phyloP scores from a whole-genome alignment of 2,888 invertebrate species.

The Arrhopalites spinosus region DNA sequence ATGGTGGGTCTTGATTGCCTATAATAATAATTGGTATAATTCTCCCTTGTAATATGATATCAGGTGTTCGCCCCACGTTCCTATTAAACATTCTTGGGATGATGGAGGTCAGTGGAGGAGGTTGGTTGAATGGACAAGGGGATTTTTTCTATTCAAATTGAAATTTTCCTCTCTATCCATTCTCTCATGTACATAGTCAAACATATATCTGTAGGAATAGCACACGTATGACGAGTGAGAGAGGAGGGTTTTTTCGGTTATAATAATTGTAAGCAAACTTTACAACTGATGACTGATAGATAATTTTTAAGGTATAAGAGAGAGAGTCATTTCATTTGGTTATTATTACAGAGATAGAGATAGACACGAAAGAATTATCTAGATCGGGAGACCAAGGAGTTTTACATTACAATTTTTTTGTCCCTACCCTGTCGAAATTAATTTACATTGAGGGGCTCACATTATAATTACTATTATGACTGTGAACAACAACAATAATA shows the following conservation, averaged over 20 bases:
- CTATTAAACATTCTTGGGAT: neutral
- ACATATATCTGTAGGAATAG: too few relatives aligned
- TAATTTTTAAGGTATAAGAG: too few relatives aligned
- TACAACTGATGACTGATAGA: too few relatives aligned
- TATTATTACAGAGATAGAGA: too few relatives aligned
- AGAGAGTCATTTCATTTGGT: too few relatives aligned
- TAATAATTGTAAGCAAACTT: too few relatives aligned
- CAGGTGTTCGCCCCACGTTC: constrained; percentile 45
- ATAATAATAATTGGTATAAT: constrained; percentile 47
- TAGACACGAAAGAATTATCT: constrained; percentile 15
- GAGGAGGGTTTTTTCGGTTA: too few relatives aligned
- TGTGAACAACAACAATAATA: neutral
- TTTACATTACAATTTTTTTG: constrained; percentile 35
- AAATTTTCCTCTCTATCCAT: too few relatives aligned
- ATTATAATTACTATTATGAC: constrained; percentile 16
- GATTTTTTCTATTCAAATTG: too few relatives aligned
- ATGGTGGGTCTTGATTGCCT: neutral
- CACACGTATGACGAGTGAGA: too few relatives aligned
- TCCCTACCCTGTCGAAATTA: constrained; percentile 36
- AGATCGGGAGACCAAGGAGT: constrained; percentile 27
- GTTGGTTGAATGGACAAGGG: too few relatives aligned
- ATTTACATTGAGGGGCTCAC: constrained; percentile 38
- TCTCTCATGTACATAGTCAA: too few relatives aligned
- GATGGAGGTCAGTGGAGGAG: neutral
- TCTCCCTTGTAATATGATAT: constrained; percentile 50